Conservation (phyloP, 92 coral and sea anemone species). For the Epizoanthus scotinus region DNA sequence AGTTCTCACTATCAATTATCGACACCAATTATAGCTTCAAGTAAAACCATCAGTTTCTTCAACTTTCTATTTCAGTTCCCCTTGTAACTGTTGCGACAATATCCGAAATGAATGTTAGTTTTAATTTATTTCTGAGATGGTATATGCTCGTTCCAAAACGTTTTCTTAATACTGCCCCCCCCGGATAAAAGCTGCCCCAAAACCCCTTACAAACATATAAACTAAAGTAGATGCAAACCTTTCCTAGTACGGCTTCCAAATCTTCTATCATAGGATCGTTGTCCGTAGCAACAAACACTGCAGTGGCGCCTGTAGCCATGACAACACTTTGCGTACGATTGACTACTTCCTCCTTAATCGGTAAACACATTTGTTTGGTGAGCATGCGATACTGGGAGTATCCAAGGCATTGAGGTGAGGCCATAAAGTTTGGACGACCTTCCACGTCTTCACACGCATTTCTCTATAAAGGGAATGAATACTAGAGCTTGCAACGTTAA, state of each 20-base stretch:
- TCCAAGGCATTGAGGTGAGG: constrained; percentile 90
- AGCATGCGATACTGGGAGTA: constrained; percentile 69
- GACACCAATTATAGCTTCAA: no score
- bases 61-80: no score
- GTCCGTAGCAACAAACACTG: constrained; percentile 93
- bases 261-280: constrained; percentile 73
- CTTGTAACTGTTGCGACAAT: no score
- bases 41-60: no score
- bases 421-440: constrained; percentile 75
- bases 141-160: no score
- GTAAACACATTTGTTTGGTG: constrained; percentile 75
- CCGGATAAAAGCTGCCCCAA: no score
- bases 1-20: no score
- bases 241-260: constrained; percentile 50
- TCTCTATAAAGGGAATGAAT: constrained; percentile 33
- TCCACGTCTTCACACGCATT: constrained; percentile 80
- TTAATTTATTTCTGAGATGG: no score
- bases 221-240: no score
- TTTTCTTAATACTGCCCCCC: no score
- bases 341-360: constrained; percentile 63
- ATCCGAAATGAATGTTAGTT: no score
- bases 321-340: constrained; percentile 61
- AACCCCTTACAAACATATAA: no score
- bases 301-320: constrained; percentile 51
- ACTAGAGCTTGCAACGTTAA: background rate